phyloP scores from a whole-genome alignment of 2,888 invertebrate genomes.

The Argynnis bischoffii region DNA sequence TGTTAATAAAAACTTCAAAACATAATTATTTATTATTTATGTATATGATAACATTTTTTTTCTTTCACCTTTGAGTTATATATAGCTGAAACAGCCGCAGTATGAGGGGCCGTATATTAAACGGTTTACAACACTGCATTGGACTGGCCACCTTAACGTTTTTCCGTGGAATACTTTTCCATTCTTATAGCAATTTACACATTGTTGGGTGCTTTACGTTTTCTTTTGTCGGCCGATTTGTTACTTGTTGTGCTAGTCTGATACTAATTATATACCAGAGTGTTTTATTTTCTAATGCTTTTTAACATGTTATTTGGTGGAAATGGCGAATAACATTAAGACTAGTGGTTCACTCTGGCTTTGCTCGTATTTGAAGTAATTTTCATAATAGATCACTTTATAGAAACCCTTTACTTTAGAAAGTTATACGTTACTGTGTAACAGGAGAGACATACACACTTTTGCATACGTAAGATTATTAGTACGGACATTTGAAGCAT shows the following conservation, averaged over 20 bases:
- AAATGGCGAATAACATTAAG: too few species aligned
- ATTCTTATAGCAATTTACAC: constrained; percentile 60
- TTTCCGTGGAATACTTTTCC: constrained; percentile 57
- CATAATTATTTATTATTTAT: too few species aligned
- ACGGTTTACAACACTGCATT: constrained; percentile 72
- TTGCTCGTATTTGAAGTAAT: too few species aligned
- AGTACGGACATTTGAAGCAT: too few species aligned
- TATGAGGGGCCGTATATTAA: constrained; percentile 66
- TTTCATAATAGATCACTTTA: too few species aligned
- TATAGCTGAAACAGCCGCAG: constrained; percentile 50
- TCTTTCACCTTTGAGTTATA: not conserved
- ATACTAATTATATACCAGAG: not conserved
- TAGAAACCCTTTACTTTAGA: too few species aligned
- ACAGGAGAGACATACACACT: too few species aligned
- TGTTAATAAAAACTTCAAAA: too few species aligned
- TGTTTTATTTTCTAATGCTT: not conserved
- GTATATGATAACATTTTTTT: not conserved
- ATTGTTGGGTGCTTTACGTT: constrained; percentile 61
- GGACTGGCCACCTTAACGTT: constrained; percentile 48
- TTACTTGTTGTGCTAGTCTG: constrained; percentile 48
- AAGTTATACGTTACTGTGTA: too few species aligned
- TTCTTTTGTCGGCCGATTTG: constrained; percentile 72
- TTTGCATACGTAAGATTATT: too few species aligned
- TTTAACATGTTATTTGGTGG: too few species aligned
- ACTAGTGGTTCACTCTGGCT: too few species aligned